A percentile compares a stretch with the other conserved stretches of the same genome.
Conservation (phyloP, 2,113 vertebrate species). For the Cebus imitator region DNA sequence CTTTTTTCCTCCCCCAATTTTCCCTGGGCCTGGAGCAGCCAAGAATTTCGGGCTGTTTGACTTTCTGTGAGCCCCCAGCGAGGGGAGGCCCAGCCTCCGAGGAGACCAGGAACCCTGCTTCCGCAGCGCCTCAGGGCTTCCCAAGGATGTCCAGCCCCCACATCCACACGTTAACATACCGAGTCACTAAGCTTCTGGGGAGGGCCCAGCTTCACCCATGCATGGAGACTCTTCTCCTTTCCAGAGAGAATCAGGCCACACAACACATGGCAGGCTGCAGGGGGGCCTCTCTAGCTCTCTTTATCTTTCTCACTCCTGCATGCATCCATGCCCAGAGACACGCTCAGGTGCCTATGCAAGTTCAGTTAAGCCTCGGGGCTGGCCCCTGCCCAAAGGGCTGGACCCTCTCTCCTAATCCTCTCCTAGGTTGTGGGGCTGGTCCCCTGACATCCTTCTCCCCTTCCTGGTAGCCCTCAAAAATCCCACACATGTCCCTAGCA, state of each 20-base stretch:
- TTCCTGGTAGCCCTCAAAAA: not conserved
- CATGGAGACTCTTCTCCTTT: not conserved
- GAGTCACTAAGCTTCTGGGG: constrained; percentile 41
- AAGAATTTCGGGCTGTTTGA: constrained; percentile 92
- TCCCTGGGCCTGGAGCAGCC: constrained; percentile 86
- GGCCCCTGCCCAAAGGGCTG: constrained; percentile 73
- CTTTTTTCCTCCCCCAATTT: constrained; percentile 83
- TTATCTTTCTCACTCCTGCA: not conserved
- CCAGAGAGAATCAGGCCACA: not conserved
- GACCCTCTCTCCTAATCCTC: constrained; percentile 39
- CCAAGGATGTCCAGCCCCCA: constrained; percentile 65
- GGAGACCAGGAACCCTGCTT: constrained; percentile 75
- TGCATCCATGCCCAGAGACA: not conserved
- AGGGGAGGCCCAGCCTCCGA: constrained; percentile 75
- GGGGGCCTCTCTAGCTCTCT: not conserved
- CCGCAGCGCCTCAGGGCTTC: constrained; percentile 61
- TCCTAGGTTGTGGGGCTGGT: constrained; percentile 67
- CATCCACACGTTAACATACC: not conserved
- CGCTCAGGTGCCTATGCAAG: constrained; percentile 42
- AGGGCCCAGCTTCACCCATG: not conserved
- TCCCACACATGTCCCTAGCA: not conserved
- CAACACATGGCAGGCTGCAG: too few relatives aligned
- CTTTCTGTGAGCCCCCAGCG: constrained; percentile 88
- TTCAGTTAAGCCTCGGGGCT: constrained; percentile 66
- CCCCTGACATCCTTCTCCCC: constrained; percentile 21